phyloP scores from a whole-genome alignment of 2,113 vertebrate species.

The Capra hircus region DNA sequence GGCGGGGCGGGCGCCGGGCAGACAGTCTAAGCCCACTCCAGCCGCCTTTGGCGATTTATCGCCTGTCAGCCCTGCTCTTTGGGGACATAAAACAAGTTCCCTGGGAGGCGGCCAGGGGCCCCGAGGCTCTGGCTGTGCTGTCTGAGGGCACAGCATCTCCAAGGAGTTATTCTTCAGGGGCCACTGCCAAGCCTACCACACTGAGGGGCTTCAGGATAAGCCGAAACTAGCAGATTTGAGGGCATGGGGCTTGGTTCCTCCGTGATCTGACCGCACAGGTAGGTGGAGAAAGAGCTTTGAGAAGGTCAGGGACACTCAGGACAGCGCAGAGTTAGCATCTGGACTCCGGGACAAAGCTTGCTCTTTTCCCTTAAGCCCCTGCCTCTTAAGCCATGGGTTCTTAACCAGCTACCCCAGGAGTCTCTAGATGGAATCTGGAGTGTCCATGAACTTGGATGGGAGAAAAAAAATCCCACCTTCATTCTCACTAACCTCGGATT shows the following conservation, averaged over 20 bases:
- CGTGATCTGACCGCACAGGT: not conserved
- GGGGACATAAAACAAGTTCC: slow-evolving; percentile 69
- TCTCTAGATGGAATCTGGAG: not conserved
- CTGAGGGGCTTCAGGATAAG: not conserved
- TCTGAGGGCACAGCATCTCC: slow-evolving; percentile 37
- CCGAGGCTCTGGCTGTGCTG: slow-evolving; percentile 45
- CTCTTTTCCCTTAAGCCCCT: not conserved
- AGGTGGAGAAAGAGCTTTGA: not conserved
- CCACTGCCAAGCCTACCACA: not conserved
- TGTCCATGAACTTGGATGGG: not conserved
- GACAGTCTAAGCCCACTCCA: slow-evolving; percentile 68
- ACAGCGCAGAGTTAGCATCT: not conserved
- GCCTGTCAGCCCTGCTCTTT: slow-evolving; percentile 75
- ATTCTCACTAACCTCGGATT: not conserved
- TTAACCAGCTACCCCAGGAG: not conserved
- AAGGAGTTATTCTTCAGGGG: not conserved
- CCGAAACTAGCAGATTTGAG: too few relatives aligned
- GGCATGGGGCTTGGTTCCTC: not conserved
- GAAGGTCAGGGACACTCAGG: not conserved
- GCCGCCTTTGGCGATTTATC: slow-evolving; percentile 75
- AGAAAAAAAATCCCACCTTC: not conserved
- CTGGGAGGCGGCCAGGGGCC: slow-evolving; percentile 69
- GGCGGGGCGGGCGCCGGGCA: slow-evolving; percentile 72
- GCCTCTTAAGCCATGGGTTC: not conserved
- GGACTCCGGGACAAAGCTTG: not conserved